phyloP scores from a whole-genome alignment of 2,797 vertebrate genomes.

The Chromobotia macracanthus region DNA sequence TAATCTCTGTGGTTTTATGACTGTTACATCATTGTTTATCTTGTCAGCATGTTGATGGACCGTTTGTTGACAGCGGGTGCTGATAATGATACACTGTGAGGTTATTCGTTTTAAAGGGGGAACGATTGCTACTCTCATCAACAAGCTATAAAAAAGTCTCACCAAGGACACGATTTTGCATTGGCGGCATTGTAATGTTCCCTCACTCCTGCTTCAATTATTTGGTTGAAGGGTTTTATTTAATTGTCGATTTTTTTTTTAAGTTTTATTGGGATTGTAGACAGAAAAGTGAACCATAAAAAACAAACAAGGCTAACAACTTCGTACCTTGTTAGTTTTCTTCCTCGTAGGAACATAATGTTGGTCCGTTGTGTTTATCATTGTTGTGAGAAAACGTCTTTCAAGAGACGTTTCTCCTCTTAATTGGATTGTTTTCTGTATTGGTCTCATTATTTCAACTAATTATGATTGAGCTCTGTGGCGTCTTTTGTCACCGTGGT shows the following conservation, averaged over 20 bases:
- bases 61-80: slow-evolving; percentile 4
- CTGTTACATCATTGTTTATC: slow-evolving; percentile 25
- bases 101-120: background rate
- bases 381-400: slow-evolving; percentile 9
- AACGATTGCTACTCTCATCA: too few species aligned
- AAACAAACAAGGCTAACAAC: slow-evolving; percentile 1
- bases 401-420: background rate
- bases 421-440: slow-evolving; percentile 61
- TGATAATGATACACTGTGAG: background rate
- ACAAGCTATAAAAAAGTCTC: too few species aligned
- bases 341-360: background rate
- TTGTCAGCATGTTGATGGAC: background rate
- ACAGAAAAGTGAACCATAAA: background rate
- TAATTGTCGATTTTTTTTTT: slow-evolving; percentile 29
- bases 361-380: slow-evolving; percentile 16
- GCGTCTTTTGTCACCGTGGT: slow-evolving; percentile 71
- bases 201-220: background rate
- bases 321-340: slow-evolving; percentile 10
- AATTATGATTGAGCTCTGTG: slow-evolving; percentile 73
- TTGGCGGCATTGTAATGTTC: background rate
- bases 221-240: slow-evolving; percentile 12
- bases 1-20: slow-evolving; percentile 4
- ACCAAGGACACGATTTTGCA: background rate
- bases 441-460: slow-evolving; percentile 70
- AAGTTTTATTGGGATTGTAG: slow-evolving; percentile 6